Conservation (phyloP, 1,140 invertebrate genomes). For the Heliconius himera region DNA sequence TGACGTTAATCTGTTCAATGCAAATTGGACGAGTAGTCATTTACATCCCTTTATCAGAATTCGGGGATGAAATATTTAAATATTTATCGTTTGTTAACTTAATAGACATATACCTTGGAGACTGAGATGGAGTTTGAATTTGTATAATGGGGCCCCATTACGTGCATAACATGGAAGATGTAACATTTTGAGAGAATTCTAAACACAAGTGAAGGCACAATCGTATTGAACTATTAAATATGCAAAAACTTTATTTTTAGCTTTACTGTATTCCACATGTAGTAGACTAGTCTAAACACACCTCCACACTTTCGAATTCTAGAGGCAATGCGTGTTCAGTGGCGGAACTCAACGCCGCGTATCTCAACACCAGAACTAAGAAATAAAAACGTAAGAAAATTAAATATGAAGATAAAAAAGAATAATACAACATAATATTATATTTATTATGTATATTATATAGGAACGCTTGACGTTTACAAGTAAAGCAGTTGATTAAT, state of each 20-base stretch:
- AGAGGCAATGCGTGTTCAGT: too few species aligned
- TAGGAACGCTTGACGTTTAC: conserved; percentile 32
- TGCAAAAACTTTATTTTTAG: too few species aligned
- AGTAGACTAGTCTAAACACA: too few species aligned
- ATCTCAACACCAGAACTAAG: not conserved
- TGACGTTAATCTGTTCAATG: conserved; percentile 81
- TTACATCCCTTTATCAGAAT: conserved; percentile 79
- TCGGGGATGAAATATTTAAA: conserved; percentile 77
- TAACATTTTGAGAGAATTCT: not conserved
- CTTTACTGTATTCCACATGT: too few species aligned
- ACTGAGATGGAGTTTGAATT: conserved; percentile 30
- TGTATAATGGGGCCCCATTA: conserved; percentile 20
- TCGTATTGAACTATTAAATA: too few species aligned
- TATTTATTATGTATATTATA: not conserved
- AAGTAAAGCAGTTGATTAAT: conserved; percentile 57
- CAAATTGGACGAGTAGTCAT: conserved; percentile 80
- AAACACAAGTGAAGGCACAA: not conserved
- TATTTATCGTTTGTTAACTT: conserved; percentile 69
- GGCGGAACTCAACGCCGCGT: too few species aligned
- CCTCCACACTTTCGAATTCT: too few species aligned
- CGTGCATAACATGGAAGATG: not conserved
- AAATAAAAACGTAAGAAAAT: not conserved
- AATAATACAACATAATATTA: not conserved
- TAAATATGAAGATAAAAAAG: not conserved
- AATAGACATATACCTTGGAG: conserved; percentile 46